Evolutionary conservation across 1,140 invertebrate species (phyloP).

Genomic region (Sipha flava): DNA sequence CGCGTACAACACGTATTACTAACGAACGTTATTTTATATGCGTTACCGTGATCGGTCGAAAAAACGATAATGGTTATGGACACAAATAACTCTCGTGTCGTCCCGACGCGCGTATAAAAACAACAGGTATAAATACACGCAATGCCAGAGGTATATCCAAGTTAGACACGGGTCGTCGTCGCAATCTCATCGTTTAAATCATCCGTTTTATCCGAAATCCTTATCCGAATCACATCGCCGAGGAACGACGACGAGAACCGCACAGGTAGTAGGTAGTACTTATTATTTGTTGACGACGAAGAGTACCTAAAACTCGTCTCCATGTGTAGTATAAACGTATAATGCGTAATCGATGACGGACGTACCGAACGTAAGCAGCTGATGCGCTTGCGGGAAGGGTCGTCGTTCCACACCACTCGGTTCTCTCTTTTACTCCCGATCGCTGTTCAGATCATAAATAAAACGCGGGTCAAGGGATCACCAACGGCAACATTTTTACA

Average conservation of each 20-base stretch:
- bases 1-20: no score
- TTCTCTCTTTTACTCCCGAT: neutral
- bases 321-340: no score
- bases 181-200: neutral
- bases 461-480: slow-evolving; percentile 21
- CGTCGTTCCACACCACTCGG: neutral
- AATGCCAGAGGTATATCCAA: no score
- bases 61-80: neutral
- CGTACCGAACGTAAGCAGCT: neutral
- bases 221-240: neutral
- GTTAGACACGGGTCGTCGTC: no score
- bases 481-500: neutral
- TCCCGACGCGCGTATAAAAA: neutral
- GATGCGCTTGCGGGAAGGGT: neutral
- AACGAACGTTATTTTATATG: no score
- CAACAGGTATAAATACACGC: neutral
- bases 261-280: neutral
- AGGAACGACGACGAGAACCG: neutral
- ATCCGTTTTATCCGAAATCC: neutral
- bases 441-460: neutral
- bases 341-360: neutral
- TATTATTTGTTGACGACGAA: no score
- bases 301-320: no score
- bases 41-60: no score
- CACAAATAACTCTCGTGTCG: neutral